phyloP scores from a whole-genome alignment of 2,113 vertebrate species.

The Odontophorus gujanensis region DNA sequence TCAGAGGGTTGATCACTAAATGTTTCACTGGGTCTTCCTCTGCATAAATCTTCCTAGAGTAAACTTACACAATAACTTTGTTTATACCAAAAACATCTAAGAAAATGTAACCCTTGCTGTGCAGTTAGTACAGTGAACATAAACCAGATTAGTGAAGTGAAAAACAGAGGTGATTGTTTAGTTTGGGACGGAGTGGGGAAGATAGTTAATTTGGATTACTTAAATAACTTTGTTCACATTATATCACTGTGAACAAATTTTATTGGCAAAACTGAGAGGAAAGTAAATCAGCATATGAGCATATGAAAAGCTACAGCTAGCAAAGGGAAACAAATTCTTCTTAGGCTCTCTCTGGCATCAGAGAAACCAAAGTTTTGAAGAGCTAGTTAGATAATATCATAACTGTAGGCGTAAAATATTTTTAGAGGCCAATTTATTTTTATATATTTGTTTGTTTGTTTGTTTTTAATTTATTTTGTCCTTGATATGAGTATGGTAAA shows the following conservation, averaged over 20 bases:
- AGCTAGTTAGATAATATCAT: background rate
- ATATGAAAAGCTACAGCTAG: background rate
- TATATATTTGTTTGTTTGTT: background rate
- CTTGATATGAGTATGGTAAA: background rate
- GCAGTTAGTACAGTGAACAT: too few relatives aligned
- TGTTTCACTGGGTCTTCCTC: background rate
- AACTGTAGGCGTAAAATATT: background rate
- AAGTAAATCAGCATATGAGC: background rate
- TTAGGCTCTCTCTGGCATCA: background rate
- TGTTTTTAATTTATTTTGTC: background rate
- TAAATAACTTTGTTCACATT: background rate
- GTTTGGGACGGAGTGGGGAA: background rate
- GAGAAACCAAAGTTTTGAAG: background rate
- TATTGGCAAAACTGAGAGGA: background rate
- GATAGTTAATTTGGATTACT: background rate
- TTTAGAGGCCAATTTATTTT: background rate
- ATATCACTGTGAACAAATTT: background rate
- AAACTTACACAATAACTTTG: background rate
- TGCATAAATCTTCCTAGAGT: background rate
- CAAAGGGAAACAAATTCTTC: background rate
- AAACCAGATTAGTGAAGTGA: background rate
- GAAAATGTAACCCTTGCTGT: background rate
- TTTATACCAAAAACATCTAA: background rate
- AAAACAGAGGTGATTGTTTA: background rate
- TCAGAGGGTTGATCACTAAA: background rate